phyloP scores from a whole-genome alignment of 2,888 invertebrate species.

The Philonicus albiceps region DNA sequence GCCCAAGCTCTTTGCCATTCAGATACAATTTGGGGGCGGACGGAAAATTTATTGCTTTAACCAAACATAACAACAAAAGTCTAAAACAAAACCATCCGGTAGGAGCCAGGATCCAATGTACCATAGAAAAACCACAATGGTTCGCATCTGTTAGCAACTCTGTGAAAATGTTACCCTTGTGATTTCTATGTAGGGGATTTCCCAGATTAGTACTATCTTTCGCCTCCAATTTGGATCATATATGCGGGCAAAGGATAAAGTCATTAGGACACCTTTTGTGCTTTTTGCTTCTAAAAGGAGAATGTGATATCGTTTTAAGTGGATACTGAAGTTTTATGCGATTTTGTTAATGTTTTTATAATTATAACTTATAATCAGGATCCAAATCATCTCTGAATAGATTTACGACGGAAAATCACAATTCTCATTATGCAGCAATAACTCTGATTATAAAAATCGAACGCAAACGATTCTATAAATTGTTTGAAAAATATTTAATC shows the following conservation, averaged over 20 bases:
- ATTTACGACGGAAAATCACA: not conserved
- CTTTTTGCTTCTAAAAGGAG: not conserved
- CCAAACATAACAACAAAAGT: not conserved
- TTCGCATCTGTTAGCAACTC: constrained; percentile 22
- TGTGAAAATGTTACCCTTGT: constrained; percentile 19
- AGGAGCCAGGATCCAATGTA: not conserved
- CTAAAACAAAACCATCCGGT: not conserved
- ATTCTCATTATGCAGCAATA: not conserved
- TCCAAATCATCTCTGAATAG: not conserved
- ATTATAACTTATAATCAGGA: not conserved
- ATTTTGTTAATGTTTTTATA: not conserved
- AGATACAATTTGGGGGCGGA: constrained; percentile 13
- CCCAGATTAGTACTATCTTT: constrained; percentile 4
- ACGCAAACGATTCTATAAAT: not conserved
- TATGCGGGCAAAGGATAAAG: not conserved
- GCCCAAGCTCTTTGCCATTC: not conserved
- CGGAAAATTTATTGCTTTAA: not conserved
- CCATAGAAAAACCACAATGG: not conserved
- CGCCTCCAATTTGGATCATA: not conserved
- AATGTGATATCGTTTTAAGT: not conserved
- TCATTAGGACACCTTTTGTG: not conserved
- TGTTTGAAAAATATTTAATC: not conserved
- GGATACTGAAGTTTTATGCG: not conserved
- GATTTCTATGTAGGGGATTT: not conserved
- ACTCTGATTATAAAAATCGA: not conserved